A percentile compares a stretch with the other conserved stretches of the same genome.
Evolutionary conservation across 1,140 invertebrate species (phyloP).

Genomic region (Lanistes nyassanus): DNA sequence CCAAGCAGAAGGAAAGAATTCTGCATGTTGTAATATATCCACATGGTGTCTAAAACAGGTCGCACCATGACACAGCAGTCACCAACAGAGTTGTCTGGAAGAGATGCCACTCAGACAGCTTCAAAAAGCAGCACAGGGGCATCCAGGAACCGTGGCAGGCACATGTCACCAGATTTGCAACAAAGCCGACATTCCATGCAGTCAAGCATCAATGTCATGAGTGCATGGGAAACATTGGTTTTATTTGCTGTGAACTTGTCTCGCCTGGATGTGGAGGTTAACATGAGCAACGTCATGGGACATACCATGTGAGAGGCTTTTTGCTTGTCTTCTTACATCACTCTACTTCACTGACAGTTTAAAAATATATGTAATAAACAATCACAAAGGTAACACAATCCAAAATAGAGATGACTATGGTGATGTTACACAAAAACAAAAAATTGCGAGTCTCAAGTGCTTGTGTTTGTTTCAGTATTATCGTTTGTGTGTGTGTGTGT

Average conservation of each 20-base stretch:
- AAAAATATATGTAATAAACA: too few species aligned
- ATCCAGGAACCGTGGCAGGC: constrained; percentile 3
- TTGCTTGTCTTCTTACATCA: constrained; percentile 23
- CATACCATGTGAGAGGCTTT: constrained; percentile 81
- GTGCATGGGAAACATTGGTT: constrained; percentile 91
- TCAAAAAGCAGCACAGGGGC: constrained; percentile 11
- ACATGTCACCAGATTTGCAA: constrained; percentile 38
- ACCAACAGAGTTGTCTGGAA: neutral
- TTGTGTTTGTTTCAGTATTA: too few species aligned
- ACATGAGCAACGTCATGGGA: constrained; percentile 99
- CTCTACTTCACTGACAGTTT: neutral
- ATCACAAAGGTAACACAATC: too few species aligned
- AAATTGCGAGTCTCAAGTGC: too few species aligned
- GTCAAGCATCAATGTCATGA: constrained; percentile 33
- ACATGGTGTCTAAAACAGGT: neutral
- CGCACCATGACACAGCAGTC: constrained; percentile 14
- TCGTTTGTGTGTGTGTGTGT: too few species aligned
- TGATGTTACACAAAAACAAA: too few species aligned
- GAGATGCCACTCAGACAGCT: constrained; percentile 7
- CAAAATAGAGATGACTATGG: too few species aligned
- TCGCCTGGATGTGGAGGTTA: constrained; percentile 95
- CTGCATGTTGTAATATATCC: too few species aligned
- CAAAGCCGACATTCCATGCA: constrained; percentile 27
- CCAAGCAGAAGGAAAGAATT: too few species aligned
- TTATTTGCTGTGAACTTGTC: constrained; percentile 96